Base-by-base conservation (phyloP, 2,888 invertebrate species). In the Heliconius hortense region DNA sequence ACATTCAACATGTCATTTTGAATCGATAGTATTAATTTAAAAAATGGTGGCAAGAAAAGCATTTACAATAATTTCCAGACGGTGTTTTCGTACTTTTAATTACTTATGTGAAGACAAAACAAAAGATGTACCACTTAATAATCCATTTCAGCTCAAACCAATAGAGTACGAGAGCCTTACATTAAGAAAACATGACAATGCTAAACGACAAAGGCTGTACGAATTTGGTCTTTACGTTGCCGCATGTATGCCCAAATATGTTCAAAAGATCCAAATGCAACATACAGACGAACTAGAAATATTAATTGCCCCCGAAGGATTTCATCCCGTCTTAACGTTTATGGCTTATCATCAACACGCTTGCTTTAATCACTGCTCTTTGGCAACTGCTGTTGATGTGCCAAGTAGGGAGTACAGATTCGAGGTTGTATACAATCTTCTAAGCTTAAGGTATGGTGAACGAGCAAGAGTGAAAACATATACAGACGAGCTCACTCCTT, bases 151-250 rank as follows among this genome's bases (percentile, higher is more conserved):
- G 73, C 81, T 91, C 63, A 83, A 90, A 53, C 89, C 89, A 0
- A 84, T 93, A 3, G 85, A 85, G 63, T 78, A 81, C 26, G 79
- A 84, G 24, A 81, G 81, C 67, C 84, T 86, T 77, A 93, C 91
- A 0, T 62, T 93, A 2, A 86, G 85, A 71, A 85, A 80, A 66
- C 93, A 93, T 77, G 85, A 93, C 73, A 93, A 92, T 67, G 66
- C 69, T 0, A 82, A 78, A 68, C 86, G 93, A 4, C 90, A 92
- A 81, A 83, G 79, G 26, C 82, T 93, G 1, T 93, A 93, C 72
- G 90, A 93, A 72, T 93, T 91, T 72, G 93, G 93, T 28, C 80
- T 93, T 4, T 93, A 93, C 79, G 89, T 89, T 0, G 93, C 91
- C 2, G 87, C 89, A 4, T 93, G 93, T 78, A 77, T 93, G 80